These are phyloP conservation scores for Zaprionus inermis DNA, from an alignment of 1,140 invertebrate genomes.

Conservation along the genomic window DNA sequence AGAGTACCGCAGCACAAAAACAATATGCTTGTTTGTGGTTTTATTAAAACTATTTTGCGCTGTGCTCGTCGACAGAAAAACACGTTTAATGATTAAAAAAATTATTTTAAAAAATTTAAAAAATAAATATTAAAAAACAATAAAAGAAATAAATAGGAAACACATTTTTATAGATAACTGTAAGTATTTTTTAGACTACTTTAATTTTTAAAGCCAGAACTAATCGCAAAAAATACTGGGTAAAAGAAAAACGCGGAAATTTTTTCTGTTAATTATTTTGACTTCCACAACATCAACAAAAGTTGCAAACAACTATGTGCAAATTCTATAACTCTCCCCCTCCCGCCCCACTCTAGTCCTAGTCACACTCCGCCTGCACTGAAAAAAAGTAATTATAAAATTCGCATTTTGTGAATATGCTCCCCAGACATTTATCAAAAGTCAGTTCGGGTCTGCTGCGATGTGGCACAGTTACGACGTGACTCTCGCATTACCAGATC, in stretches of 20 bases:
- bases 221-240: not conserved
- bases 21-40: not conserved
- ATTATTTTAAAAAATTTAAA: too few relatives aligned
- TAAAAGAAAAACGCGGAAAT: too few relatives aligned
- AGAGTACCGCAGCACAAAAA: not conserved
- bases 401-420: not conserved
- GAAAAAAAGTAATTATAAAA: slow-evolving; percentile 6
- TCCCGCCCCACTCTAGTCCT: too few relatives aligned
- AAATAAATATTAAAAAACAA: too few relatives aligned
- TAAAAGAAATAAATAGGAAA: too few relatives aligned
- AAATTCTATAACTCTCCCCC: not conserved
- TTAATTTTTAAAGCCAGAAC: not conserved
- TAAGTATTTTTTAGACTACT: too few relatives aligned
- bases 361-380: not conserved
- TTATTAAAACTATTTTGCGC: too few relatives aligned
- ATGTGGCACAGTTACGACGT: not conserved
- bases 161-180: too few relatives aligned
- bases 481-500: slow-evolving; percentile 1
- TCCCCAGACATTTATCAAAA: slow-evolving; percentile 1
- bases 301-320: not conserved
- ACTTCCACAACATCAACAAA: not conserved
- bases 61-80: too few relatives aligned
- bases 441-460: not conserved
- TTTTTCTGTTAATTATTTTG: slow-evolving; percentile 1
- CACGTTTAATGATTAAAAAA: too few relatives aligned